These are phyloP conservation scores for Procavia capensis DNA, from an alignment of 2,113 vertebrate genomes.

Conservation along the genomic window DNA sequence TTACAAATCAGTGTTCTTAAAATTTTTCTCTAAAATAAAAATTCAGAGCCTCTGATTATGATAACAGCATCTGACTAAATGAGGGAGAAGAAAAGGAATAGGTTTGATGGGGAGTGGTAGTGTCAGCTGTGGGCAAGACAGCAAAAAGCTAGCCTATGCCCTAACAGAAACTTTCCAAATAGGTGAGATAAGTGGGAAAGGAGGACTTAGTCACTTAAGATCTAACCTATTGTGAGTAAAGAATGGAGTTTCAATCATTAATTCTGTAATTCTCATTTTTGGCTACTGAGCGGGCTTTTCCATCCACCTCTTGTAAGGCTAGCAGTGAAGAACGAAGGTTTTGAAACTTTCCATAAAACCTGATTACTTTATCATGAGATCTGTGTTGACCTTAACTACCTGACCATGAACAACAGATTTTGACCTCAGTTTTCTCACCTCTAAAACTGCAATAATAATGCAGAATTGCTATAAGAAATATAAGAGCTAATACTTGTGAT, in stretches of 20 bases:
- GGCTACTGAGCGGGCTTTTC: background rate
- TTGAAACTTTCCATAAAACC: conserved; percentile 9
- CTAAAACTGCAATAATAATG: background rate
- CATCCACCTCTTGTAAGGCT: background rate
- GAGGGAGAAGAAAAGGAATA: background rate
- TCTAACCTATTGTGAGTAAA: background rate
- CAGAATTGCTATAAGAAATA: conserved; percentile 10
- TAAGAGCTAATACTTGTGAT: background rate
- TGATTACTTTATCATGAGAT: background rate
- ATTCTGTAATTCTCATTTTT: conserved; percentile 34
- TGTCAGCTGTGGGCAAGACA: background rate
- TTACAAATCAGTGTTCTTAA: conserved; percentile 21
- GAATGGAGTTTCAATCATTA: background rate
- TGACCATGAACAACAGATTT: background rate
- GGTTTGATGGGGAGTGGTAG: background rate
- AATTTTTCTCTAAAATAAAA: conserved; percentile 41
- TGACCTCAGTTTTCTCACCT: conserved; percentile 33
- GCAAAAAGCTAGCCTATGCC: background rate
- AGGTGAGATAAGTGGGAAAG: background rate
- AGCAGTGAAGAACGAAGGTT: background rate
- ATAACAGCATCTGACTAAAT: background rate
- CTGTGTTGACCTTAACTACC: background rate
- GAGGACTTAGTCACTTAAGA: background rate
- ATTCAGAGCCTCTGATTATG: background rate
- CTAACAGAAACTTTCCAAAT: background rate